These are phyloP conservation scores for Cryptoleucopteryx plumbea DNA, from an alignment of 2,113 vertebrate species.

Conservation along the genomic window DNA sequence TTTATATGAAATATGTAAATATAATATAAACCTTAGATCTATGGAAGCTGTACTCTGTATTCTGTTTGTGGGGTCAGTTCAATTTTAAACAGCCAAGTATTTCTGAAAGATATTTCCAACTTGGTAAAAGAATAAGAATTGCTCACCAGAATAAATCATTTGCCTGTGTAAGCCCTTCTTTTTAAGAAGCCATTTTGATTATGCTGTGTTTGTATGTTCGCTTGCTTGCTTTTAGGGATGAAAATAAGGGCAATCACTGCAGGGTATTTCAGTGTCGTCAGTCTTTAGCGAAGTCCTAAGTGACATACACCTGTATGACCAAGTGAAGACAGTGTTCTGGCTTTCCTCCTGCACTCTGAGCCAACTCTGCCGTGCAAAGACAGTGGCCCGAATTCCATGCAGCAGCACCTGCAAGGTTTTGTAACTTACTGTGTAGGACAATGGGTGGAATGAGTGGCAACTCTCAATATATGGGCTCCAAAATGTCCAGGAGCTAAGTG, in stretches of 20 bases:
- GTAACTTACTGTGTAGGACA: not conserved
- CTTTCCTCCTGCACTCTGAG: not conserved
- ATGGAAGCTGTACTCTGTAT: not conserved
- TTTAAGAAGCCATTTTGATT: not conserved
- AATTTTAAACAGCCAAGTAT: not conserved
- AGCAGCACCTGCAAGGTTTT: not conserved
- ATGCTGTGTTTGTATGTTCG: not conserved
- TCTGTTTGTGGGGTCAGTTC: not conserved
- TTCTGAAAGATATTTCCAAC: not conserved
- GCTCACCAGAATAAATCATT: accelerated
- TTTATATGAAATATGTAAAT: not conserved
- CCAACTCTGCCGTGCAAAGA: not conserved
- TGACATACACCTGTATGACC: not conserved
- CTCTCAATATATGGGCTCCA: not conserved
- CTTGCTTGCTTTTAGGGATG: not conserved
- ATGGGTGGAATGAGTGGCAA: not conserved
- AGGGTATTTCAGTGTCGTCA: not conserved
- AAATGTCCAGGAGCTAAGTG: not conserved
- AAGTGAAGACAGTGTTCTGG: not conserved
- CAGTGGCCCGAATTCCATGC: not conserved
- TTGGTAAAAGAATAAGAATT: not conserved
- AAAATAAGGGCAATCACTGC: not conserved
- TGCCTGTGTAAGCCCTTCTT: not conserved
- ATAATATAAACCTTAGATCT: not conserved
- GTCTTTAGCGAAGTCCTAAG: not conserved